A percentile compares a stretch with the other conserved stretches of the same genome.
phyloP scores from a whole-genome alignment of 2,888 invertebrate species.

The Kuschelorhynchus macadamiae region DNA sequence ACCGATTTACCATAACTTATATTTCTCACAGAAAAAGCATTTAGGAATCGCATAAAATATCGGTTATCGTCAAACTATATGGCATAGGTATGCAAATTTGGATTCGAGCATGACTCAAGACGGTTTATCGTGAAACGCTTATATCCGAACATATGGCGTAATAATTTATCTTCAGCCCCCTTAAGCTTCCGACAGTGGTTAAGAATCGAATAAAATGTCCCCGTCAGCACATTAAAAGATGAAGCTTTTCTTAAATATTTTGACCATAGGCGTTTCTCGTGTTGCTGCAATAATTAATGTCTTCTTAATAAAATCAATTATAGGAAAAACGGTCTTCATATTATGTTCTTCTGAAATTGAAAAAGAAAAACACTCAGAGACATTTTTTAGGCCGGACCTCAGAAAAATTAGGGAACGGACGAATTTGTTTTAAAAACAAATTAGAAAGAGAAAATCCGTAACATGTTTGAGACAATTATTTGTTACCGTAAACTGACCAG shows the following conservation, averaged over 20 bases:
- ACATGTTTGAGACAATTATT: no score
- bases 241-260: constrained; percentile 7
- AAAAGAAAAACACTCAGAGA: no score
- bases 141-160: constrained; percentile 43
- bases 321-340: no score
- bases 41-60: constrained; percentile 27
- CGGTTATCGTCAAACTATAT: constrained; percentile 38
- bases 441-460: no score
- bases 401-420: no score
- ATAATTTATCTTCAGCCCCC: constrained; percentile 44
- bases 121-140: constrained; percentile 44
- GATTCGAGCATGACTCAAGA: constrained; percentile 42
- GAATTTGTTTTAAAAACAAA: no score
- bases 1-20: constrained; percentile 25
- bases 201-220: constrained; percentile 45
- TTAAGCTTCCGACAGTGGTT: constrained; percentile 42
- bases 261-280: neutral
- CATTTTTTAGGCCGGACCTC: no score
- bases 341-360: no score
- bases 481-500: no score
- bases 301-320: no score
- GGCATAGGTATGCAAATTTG: constrained; percentile 45
- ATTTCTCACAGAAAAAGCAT: constrained; percentile 10
- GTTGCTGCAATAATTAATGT: no score
- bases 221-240: constrained; percentile 40